Conservation (phyloP, 1,140 invertebrate species). For the Drosophila kurseongensis region DNA sequence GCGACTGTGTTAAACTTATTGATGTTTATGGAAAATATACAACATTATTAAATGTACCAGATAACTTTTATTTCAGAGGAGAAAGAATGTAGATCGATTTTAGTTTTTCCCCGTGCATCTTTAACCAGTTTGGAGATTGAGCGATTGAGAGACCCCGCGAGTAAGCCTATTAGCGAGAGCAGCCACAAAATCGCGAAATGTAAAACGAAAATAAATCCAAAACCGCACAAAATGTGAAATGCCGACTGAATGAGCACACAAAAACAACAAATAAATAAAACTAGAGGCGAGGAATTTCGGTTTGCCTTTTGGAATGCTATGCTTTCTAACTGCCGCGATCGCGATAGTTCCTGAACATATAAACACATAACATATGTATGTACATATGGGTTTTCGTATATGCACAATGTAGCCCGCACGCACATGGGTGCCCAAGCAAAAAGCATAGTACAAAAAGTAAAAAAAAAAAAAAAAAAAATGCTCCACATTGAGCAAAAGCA, state of each 20-base stretch:
- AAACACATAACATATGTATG: neutral
- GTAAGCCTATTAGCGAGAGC: conserved; percentile 30
- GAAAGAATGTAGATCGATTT: neutral
- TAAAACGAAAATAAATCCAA: conserved; percentile 62
- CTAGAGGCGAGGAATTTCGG: conserved; percentile 55
- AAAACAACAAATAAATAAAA: conserved; percentile 23
- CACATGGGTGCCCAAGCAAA: conserved; percentile 1
- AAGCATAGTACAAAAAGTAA: neutral
- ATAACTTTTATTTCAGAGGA: neutral
- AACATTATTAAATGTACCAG: neutral
- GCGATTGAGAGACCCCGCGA: neutral
- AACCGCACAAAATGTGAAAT: conserved; percentile 45
- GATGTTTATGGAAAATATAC: too few species aligned
- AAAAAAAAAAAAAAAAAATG: conserved; percentile 8
- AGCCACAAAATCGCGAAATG: conserved; percentile 44
- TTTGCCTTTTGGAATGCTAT: conserved; percentile 56
- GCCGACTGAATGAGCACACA: conserved; percentile 52
- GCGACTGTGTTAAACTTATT: too few species aligned
- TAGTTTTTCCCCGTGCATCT: neutral
- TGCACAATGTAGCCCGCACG: neutral
- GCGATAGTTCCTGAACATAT: conserved; percentile 44
- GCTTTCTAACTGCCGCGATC: conserved; percentile 72
- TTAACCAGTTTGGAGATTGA: conserved; percentile 58
- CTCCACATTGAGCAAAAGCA: conserved; percentile 9
- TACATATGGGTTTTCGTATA: neutral